Conservation (phyloP, 2,888 invertebrate species). For the Acanthosoma haemorrhoidale region DNA sequence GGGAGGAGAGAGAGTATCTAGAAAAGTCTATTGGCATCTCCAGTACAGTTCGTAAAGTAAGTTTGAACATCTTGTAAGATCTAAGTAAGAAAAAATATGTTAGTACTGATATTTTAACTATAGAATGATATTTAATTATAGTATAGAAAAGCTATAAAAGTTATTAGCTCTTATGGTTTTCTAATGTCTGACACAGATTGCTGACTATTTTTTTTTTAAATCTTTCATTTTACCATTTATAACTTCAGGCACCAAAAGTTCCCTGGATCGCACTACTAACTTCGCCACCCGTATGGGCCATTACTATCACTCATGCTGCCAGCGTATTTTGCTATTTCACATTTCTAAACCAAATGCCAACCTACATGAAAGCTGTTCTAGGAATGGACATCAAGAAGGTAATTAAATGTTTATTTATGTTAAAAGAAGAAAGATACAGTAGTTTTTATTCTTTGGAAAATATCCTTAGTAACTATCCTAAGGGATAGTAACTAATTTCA, state of each 20-base stretch:
- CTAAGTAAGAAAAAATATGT: too few relatives aligned
- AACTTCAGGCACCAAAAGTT: constrained; percentile 53
- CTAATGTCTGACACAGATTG: too few relatives aligned
- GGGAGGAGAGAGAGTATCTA: constrained; percentile 65
- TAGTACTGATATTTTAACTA: neutral
- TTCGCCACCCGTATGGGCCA: constrained; percentile 77
- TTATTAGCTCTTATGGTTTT: too few relatives aligned
- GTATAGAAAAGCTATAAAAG: too few relatives aligned
- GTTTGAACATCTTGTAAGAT: too few relatives aligned
- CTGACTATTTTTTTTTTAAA: too few relatives aligned
- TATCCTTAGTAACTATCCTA: too few relatives aligned
- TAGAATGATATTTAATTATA: neutral
- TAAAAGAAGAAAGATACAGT: too few relatives aligned
- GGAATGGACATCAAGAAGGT: constrained; percentile 72
- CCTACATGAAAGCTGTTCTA: constrained; percentile 75
- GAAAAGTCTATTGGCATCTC: constrained; percentile 62
- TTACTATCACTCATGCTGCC: constrained; percentile 73
- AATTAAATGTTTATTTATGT: constrained; percentile 42
- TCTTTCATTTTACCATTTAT: neutral
- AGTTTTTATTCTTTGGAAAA: too few relatives aligned
- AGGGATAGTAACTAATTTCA: too few relatives aligned
- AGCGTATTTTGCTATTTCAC: constrained; percentile 86
- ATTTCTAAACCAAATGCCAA: constrained; percentile 79
- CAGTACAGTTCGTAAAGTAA: constrained; percentile 41
- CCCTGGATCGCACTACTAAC: constrained; percentile 68